phyloP scores from a whole-genome alignment of 1,140 invertebrate species.

The Aphaenogaster ashmeadi region DNA sequence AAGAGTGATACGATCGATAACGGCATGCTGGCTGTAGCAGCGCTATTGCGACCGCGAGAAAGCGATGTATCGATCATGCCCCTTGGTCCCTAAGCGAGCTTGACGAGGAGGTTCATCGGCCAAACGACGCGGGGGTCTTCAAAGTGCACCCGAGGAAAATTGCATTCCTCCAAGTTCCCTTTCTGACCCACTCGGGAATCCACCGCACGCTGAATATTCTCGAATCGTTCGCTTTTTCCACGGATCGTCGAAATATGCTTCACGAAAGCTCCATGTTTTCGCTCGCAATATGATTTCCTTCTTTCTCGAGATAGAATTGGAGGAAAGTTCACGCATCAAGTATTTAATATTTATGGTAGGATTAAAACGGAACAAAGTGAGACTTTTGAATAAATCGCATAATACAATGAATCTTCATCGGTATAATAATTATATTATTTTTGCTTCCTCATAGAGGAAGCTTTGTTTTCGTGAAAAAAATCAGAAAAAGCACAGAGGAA shows the following conservation, averaged over 20 bases:
- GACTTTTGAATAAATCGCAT: background rate
- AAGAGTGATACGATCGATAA: slow-evolving; percentile 51
- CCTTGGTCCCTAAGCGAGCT: slow-evolving; percentile 50
- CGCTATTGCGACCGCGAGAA: slow-evolving; percentile 12
- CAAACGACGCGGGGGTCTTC: slow-evolving; percentile 63
- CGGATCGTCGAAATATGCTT: slow-evolving; percentile 67
- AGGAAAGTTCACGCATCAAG: background rate
- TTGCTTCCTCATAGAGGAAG: too few relatives aligned
- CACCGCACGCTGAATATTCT: slow-evolving; percentile 64
- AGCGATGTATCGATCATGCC: slow-evolving; percentile 64
- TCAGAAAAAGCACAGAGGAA: too few relatives aligned
- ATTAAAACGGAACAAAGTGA: background rate
- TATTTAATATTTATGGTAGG: slow-evolving; percentile 26
- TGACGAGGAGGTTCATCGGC: slow-evolving; percentile 72
- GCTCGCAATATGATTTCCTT: slow-evolving; percentile 5
- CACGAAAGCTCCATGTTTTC: slow-evolving; percentile 33
- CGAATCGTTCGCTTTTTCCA: slow-evolving; percentile 67
- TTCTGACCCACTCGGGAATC: slow-evolving; percentile 68
- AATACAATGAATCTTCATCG: background rate
- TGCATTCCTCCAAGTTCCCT: slow-evolving; percentile 75
- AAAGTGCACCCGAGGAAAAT: slow-evolving; percentile 73
- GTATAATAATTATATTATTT: too few relatives aligned
- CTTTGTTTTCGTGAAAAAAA: too few relatives aligned
- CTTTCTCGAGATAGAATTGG: background rate
- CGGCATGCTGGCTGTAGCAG: slow-evolving; percentile 7